Conservation (phyloP, 2,797 vertebrate species). For the Eurystomus glaucurus region DNA sequence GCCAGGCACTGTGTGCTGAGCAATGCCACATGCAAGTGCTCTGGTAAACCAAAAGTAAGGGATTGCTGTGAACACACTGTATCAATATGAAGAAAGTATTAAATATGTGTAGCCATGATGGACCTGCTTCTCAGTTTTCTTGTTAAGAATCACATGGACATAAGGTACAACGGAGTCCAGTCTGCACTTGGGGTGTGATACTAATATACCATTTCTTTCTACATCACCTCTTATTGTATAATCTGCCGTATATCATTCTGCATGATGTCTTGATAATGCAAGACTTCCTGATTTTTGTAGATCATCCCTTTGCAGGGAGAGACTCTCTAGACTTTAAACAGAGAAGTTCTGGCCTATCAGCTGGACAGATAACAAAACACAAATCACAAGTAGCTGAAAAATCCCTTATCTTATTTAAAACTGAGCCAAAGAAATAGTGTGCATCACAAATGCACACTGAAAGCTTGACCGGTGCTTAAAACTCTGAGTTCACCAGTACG, state of each 20-base stretch:
- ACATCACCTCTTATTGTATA: neutral
- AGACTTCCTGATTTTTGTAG: neutral
- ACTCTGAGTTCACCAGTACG: neutral
- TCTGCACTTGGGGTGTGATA: neutral
- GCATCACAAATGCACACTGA: neutral
- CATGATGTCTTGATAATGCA: neutral
- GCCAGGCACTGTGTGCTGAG: neutral
- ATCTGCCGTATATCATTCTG: neutral
- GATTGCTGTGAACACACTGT: neutral
- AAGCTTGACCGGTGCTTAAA: neutral
- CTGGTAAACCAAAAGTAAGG: neutral
- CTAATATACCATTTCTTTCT: neutral
- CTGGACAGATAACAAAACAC: neutral
- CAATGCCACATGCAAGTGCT: rapidly evolving
- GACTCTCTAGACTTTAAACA: neutral
- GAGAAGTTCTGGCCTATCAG: neutral
- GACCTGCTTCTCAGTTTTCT: neutral
- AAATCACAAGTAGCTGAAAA: neutral
- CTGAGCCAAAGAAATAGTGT: neutral
- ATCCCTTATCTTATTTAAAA: neutral
- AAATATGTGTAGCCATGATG: neutral
- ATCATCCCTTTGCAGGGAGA: neutral
- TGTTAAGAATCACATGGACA: rapidly evolving
- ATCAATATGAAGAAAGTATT: neutral
- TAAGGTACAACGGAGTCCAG: neutral